A percentile compares a stretch with the other conserved stretches of the same genome.
Evolutionary conservation across 2,797 vertebrate species (phyloP).

Genomic region (Euthynnus affinis): DNA sequence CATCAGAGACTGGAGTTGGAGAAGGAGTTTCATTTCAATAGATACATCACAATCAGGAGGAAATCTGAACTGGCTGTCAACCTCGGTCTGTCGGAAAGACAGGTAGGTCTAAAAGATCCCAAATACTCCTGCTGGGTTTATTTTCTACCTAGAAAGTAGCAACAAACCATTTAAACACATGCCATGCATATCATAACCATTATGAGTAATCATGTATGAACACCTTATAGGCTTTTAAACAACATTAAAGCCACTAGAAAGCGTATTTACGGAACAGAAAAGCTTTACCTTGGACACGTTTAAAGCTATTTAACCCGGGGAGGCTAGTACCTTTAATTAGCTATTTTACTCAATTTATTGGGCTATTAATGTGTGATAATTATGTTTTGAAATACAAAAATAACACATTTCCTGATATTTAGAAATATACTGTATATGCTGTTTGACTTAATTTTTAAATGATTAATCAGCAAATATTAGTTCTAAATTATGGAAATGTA

Average conservation of each 20-base stretch:
- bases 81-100: constrained; percentile 95
- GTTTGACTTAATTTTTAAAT: not conserved
- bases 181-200: fast-evolving
- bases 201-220: too few species aligned
- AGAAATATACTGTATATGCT: not conserved
- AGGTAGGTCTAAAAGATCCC: constrained; percentile 83
- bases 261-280: not conserved
- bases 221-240: not conserved
- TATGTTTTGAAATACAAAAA: not conserved
- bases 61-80: constrained; percentile 95
- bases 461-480: not conserved
- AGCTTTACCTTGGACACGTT: not conserved
- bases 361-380: not conserved
- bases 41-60: constrained; percentile 95
- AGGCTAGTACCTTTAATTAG: not conserved
- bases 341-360: not conserved
- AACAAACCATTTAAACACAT: not conserved
- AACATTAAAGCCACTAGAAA: too few species aligned
- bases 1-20: constrained; percentile 97
- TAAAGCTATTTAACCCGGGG: not conserved
- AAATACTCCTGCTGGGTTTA: not conserved
- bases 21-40: constrained; percentile 98
- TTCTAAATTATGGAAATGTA: not conserved
- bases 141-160: not conserved
- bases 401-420: not conserved